Base-by-base conservation (phyloP, 1,140 invertebrate species). In the Colletes latitarsis region DNA sequence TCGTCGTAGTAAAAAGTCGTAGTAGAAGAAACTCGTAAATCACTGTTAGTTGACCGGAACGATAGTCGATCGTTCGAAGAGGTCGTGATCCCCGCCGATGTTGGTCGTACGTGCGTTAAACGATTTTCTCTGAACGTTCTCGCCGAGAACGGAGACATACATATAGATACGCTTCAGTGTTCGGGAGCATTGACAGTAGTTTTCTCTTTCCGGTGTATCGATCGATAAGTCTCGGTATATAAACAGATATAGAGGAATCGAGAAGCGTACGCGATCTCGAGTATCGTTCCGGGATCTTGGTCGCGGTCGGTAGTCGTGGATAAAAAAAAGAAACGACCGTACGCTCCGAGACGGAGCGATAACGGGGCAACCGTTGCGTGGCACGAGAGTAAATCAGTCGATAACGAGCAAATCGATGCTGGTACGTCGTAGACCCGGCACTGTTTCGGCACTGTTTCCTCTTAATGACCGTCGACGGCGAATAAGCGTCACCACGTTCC, bases 351-450 rank as follows among this genome's bases (percentile, higher is more conserved):
- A 58, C 4, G 15, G n/a, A 73, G 21, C 19, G 81, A 86, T 80
- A 86, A 85, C 52, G 19, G 66, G n/a, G 15, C 46, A 77, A 9
- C 6, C 49, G 15, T 74, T 15, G 19, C 30, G 43, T 17, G 19
- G n/a, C 19, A 76, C 14, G n/a, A 74, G 73, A 86, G 64, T 53
- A 83, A 87, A 62, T 77, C 49, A 21, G 30, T 17, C 62, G 85
- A 87, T 83, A 87, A 86, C 66, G 60, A 49, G 8, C 30, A 8
- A 30, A 12, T 52, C 30, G 60, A 30, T 81, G 62, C 5, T 66
- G 58, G 43, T 46, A 46, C 9, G 21, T 70, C 9, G 21, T 70
- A 49, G 41, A 58, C 49, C 52, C 75, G 49, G 12, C 53, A 57
- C 49, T 46, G 52, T 77, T 49, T 30, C 75, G 49, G 12, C 53